These are phyloP conservation scores for human DNA, from an alignment of 2,113 vertebrate genomes.

Conservation along the genomic window GRCh38 chr14:72603501-72604000, in stretches of 20 bases:
- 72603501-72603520: not conserved
- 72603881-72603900: not conserved
- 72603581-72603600: not conserved
- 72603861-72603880: not conserved
- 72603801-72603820: not conserved
- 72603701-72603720: not conserved
- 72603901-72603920: not conserved
- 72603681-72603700: not conserved
- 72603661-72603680: not conserved
- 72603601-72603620: not conserved
- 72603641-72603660: not conserved
- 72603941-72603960: not conserved
- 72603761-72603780: not conserved
- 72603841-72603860: not conserved
- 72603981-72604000: not conserved
- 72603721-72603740: not conserved
- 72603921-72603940: not conserved
- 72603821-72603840: not conserved
- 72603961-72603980: not conserved
- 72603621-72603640: not conserved
- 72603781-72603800: not conserved
- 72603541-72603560: not conserved
- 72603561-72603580: not conserved
- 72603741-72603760: not conserved
- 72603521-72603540: not conserved